Conservation (phyloP, 2,797 vertebrate species). For the Melanotaenia pygmaea region DNA sequence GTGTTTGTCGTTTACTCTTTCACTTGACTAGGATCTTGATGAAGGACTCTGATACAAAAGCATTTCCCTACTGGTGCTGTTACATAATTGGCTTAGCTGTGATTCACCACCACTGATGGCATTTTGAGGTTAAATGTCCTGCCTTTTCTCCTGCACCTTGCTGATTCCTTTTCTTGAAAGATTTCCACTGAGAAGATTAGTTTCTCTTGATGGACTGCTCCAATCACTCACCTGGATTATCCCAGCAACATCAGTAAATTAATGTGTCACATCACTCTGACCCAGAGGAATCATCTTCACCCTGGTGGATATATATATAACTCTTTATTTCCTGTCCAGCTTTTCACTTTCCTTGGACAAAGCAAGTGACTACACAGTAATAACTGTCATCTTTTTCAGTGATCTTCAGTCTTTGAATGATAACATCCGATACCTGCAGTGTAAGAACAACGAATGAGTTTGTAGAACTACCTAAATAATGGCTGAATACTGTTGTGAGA, state of each 20-base stretch:
- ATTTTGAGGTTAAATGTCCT: constrained; percentile 54
- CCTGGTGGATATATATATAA: constrained; percentile 30
- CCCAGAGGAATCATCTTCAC: constrained; percentile 26
- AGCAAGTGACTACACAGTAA: constrained; percentile 8
- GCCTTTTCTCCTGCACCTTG: constrained; percentile 33
- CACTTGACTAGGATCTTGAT: constrained; percentile 32
- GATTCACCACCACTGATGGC: constrained; percentile 8
- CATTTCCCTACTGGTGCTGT: constrained; percentile 4
- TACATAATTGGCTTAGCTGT: constrained; percentile 28
- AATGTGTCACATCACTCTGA: constrained; percentile 57
- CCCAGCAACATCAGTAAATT: constrained; percentile 45
- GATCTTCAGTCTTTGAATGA: not conserved
- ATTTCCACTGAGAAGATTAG: constrained; percentile 37
- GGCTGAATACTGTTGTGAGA: too few relatives aligned
- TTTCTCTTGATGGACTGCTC: constrained; percentile 24
- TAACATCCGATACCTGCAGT: too few relatives aligned
- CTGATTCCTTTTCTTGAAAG: constrained; percentile 42
- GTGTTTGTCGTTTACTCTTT: constrained; percentile 41
- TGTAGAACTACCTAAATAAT: too few relatives aligned
- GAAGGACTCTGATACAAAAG: constrained; percentile 9
- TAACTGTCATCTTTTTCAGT: constrained; percentile 2
- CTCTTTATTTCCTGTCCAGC: constrained; percentile 22
- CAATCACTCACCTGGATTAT: constrained; percentile 58
- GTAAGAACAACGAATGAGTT: too few relatives aligned
- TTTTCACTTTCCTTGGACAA: constrained; percentile 2